These are phyloP conservation scores for Agrenia bidenticulata DNA, from an alignment of 2,888 invertebrate species.

Conservation along the genomic window DNA sequence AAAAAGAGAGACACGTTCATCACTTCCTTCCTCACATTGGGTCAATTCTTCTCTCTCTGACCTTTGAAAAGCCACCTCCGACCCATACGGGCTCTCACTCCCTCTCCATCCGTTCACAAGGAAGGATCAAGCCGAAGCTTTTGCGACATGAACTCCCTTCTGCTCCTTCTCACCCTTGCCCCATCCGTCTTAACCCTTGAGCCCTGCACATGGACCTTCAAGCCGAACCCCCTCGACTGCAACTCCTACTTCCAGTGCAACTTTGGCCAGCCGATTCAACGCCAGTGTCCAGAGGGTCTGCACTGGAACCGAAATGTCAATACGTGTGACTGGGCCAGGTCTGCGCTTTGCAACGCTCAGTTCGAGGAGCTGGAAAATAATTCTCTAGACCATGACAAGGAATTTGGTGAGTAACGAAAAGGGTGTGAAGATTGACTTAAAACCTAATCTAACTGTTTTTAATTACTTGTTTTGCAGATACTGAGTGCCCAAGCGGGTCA, in stretches of 20 bases:
- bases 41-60: too few species aligned
- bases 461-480: background rate
- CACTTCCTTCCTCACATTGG: too few species aligned
- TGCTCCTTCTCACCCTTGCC: too few species aligned
- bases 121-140: too few species aligned
- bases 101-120: too few species aligned
- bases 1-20: too few species aligned
- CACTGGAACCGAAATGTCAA: slow-evolving; percentile 23
- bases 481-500: background rate
- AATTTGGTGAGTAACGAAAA: too few species aligned
- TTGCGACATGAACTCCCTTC: too few species aligned
- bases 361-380: background rate
- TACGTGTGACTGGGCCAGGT: slow-evolving; percentile 27
- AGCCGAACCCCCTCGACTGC: slow-evolving; percentile 28
- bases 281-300: slow-evolving; percentile 32
- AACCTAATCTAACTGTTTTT: too few species aligned
- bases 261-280: slow-evolving; percentile 17
- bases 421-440: too few species aligned
- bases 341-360: background rate
- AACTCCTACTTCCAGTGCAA: slow-evolving; percentile 28
- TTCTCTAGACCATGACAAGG: background rate
- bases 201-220: slow-evolving; percentile 28
- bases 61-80: too few species aligned
- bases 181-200: background rate
- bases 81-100: too few species aligned